Base-by-base conservation (phyloP, 2,888 invertebrate species). In the Mythimna vitellina region DNA sequence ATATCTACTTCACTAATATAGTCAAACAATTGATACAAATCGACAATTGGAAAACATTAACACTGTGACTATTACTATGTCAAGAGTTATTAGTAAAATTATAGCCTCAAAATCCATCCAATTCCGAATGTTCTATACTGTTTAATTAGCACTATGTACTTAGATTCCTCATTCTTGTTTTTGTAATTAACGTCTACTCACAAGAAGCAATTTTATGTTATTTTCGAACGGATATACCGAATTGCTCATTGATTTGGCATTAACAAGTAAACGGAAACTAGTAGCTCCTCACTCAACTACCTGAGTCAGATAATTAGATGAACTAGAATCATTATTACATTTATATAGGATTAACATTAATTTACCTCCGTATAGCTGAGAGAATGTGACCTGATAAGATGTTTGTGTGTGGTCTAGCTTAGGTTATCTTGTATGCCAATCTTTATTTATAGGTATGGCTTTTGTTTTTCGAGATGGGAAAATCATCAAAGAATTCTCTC, bases 321-420 rank as follows among this genome's bases (percentile, higher is more conserved):
- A 64, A 68, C 73, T 66, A 73, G 68, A 82, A 78, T 73, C 49
- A 54, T 76, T 35, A 80, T 60, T 14, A 38, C 54, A 35, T 70
- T 12, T 60, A 32, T 57, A 78, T 66, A 82, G 66, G 80, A 78
- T 82, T 70, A 82, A 60, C 58, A 61, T 69, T 35, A 69, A 57
- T 56, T 67, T 71, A 68, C 58, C 32, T 68, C 14, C 12, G n/a
- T 3, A 29, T 22, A 49, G 54, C 38, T 10, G n/a, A 56, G 53
- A 54, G 79, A 78, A 80, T 80, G 82, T 67, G 29, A 51, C 29
- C 53, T 10, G 83, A 84, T 85, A 83, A 82, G 70, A 17, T 46
- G 22, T 64, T 66, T 66, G 64, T 69, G 86, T 77, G 86, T 85
- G 81, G 84, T 78, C 61, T 70, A 38, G 58, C 49, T 57, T 51